A percentile compares a stretch with the other conserved stretches of the same genome.
These are phyloP conservation scores for Chelmon rostratus DNA, from an alignment of 2,797 vertebrate species.

Conservation along the genomic window DNA sequence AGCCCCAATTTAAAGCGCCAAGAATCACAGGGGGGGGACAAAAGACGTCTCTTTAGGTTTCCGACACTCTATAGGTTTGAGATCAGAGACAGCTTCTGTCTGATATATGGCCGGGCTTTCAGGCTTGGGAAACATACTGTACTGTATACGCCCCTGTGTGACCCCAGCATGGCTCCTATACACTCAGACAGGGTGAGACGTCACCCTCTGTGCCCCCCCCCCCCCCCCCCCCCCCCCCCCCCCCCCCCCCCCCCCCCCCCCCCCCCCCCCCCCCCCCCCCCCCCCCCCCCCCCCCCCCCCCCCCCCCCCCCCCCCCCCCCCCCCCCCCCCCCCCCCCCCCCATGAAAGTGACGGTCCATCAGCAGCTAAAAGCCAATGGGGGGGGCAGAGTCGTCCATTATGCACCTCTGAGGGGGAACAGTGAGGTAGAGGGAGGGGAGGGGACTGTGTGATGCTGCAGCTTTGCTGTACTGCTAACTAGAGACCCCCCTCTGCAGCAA, in stretches of 20 bases:
- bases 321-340: constrained; percentile 19
- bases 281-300: constrained; percentile 17
- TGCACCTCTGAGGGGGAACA: constrained; percentile 56
- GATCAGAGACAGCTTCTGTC: constrained; percentile 75
- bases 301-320: constrained; percentile 17
- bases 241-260: constrained; percentile 17
- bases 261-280: constrained; percentile 17
- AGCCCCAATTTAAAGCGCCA: constrained; percentile 72
- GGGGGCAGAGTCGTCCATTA: constrained; percentile 67
- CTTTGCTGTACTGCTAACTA: constrained; percentile 37
- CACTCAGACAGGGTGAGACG: constrained; percentile 70
- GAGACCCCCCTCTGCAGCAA: constrained; percentile 11
- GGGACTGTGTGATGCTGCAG: constrained; percentile 31
- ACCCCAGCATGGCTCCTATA: constrained; percentile 79
- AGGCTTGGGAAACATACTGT: constrained; percentile 72
- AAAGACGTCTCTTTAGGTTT: constrained; percentile 69
- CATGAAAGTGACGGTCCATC: constrained; percentile 77
- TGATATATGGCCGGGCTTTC: constrained; percentile 65
- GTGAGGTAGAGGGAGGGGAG: constrained; percentile 51
- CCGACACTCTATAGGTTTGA: constrained; percentile 74
- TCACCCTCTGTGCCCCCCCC: constrained; percentile 50
- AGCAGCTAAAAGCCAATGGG: constrained; percentile 73
- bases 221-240: constrained; percentile 17
- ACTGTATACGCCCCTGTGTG: constrained; percentile 68
- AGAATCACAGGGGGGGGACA: constrained; percentile 68